Base-by-base conservation (phyloP, 2,797 vertebrate genomes). In the Lithobates sylvaticus region DNA sequence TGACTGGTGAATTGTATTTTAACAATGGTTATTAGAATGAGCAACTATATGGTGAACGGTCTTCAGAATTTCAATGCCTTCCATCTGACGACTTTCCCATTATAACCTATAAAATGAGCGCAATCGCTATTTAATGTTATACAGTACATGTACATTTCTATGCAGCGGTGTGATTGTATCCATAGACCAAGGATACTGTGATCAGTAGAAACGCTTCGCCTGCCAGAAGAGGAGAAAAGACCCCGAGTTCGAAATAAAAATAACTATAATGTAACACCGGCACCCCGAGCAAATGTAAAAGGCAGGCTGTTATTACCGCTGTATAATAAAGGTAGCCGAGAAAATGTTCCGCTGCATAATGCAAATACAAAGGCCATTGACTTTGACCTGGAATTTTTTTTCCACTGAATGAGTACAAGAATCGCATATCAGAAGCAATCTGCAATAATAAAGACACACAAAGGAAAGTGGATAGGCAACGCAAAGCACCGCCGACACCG, bases 361-460 rank as follows among this genome's bases (percentile, higher is more conserved):
- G 75, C 32, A 39, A 71, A 84, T 72, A 78, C 29, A 21, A 39
- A 34, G 65, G 82, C 29, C 34, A 72, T 42, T 44, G n/a, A 64
- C 32, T 77, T 27, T 78, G 67, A 84, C 75, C 83, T 44, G 67
- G 32, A 32, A 29, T 71, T 61, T 78, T 71, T 61, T 78, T 54
- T 58, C 32, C 29, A 34, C 23, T 15, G 75, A 84, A 71, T 84
- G 39, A 84, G 54, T 61, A 61, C 27, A 21, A 8, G 67, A 72
- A 36, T 54, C 32, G 7, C 32, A 58, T 29, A 81, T 54, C 34
- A 82, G 36, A 73, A 68, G 67, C 39, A 80, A 80, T 69, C 32
- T 27, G 15, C 36, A 50, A 70, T 32, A 29, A 50, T 80, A 69
- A 47, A 27, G 26, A 50, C 26, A 34, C 5, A 50, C 61, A 65